Percentiles rank a stretch among this genome's conserved stretches.
These are phyloP conservation scores for Erpobdella octoculata DNA, from an alignment of 2,888 invertebrate species.

Conservation along the genomic window DNA sequence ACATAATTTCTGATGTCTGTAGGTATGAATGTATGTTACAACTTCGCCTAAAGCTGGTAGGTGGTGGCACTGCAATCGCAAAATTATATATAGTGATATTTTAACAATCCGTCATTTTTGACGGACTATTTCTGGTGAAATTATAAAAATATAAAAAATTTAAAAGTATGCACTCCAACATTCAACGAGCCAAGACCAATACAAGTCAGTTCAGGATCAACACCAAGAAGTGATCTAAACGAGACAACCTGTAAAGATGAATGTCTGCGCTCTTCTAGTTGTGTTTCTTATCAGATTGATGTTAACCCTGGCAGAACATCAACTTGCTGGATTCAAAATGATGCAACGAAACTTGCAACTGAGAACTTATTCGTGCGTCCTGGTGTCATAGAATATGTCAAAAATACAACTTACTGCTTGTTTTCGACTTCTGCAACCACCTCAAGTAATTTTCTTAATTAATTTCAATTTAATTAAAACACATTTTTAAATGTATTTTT, in stretches of 20 bases:
- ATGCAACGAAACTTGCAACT: neutral
- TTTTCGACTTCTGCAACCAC: neutral
- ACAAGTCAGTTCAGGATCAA: neutral
- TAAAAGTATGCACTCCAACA: slow-evolving; percentile 1
- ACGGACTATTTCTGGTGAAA: too few relatives aligned
- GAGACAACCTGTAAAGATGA: neutral
- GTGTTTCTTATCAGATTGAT: slow-evolving; percentile 22
- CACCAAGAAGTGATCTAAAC: neutral
- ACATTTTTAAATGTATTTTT: too few relatives aligned
- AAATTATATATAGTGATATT: too few relatives aligned
- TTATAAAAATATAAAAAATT: neutral
- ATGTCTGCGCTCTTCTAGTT: neutral
- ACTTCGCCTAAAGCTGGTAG: too few relatives aligned
- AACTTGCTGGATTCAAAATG: slow-evolving; percentile 16
- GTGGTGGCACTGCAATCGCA: too few relatives aligned
- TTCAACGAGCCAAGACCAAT: slow-evolving; percentile 10
- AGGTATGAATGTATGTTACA: too few relatives aligned
- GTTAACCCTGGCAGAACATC: neutral
- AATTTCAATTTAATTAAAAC: neutral
- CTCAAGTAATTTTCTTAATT: slow-evolving; percentile 9
- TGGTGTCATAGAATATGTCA: slow-evolving; percentile 18
- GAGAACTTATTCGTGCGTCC: neutral
- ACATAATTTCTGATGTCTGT: too few relatives aligned
- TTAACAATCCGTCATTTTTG: too few relatives aligned
- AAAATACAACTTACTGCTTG: slow-evolving; percentile 22